Base-by-base conservation (phyloP, 2,888 invertebrate species). In the Sarcophaga rosellei region DNA sequence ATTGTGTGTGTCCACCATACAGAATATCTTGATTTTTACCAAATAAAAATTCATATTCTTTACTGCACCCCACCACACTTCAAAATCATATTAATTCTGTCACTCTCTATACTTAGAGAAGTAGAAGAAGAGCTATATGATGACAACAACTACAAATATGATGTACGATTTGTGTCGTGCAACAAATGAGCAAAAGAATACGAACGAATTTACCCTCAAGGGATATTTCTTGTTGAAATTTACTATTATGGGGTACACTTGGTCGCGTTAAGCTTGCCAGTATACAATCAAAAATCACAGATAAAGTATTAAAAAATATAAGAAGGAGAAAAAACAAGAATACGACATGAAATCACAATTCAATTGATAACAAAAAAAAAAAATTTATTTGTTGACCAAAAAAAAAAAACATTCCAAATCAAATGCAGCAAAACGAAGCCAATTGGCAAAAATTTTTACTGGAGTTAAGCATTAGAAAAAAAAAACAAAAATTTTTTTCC, bases 381-480 rank as follows among this genome's bases (percentile, higher is more conserved):
- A 84, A 79, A 79, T 76, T 76, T 66, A 70, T 57, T 74, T 79
- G 57, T 84, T 47, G 84, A 65, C 79, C 84, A 75, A 72, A 21
- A 68, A 68, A 70, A 72, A 17, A 73, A 25, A 75, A 81, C 44
- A 70, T 85, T 85, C 69, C 70, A 35, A 76, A 81, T 73, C 73
- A 86, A 85, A 76, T 86, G 82, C 84, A 86, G 81, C 81, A 84
- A 91, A 92, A 92, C 92, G 92, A 92, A 92, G 92, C 92, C 92
- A 92, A 92, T 92, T 86, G 81, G 65, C 70, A 23, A 70, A 75
- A 74, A 68, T 73, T 63, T 70, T 35, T 17, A 45, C 23, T 10
- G 23, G 21, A 47, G 11, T 47, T 47, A 15, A 47, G 47, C 15
- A 47, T 15, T 15, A 1, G 0, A 47, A 47, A 47, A 15, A 47